Evolutionary conservation across 2,797 vertebrate genomes (phyloP), one percentile per base, ranked within the genome.

Genomic region (Rhinoraja longicauda): DNA sequence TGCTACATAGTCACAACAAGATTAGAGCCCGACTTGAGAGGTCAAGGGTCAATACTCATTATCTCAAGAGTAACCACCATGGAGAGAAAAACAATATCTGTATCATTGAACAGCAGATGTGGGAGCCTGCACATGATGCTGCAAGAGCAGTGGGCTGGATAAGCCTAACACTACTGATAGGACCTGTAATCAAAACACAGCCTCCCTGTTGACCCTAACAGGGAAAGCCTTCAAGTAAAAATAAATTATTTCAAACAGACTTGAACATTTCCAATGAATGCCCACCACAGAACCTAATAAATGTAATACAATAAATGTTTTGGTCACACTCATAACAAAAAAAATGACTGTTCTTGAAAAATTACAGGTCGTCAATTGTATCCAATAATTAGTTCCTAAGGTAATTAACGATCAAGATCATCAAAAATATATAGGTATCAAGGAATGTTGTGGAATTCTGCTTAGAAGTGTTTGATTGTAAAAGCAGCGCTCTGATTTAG

Each of bases 1-100:
- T 94, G 93, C 93, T 93, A 72, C 90, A 82, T 93, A 94, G 93
- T 93, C 93, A 93, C 84, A 94, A 93, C 93, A 94, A 67, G 93
- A 81, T 77, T 93, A 90, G 78, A 93, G 92, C 93, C 29, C 59
- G 36, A 93, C 93, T 91, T 78, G 72, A 81, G 53, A 79, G 93
- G 93, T 93, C 93, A 82, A 26, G 17, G 93, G 93, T 91, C 73
- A 93, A 62, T 70, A 90, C 82, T 92, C 93, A 93, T 94, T 93
- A 93, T 75, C 92, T 92, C 93, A 84, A 72, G 73, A 39, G 82
- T 76, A 93, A 82, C 62, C 90, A 75, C 90, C 19, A 72, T 86
- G 72, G 88, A 53, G 76, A 82, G 75, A 86, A 84, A 78, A 93
- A 93, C 93, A 93, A 62, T 24, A 72, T 81, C 64, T 82, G 67